These are phyloP conservation scores for Jaculus jaculus DNA, from an alignment of 2,113 vertebrate species.

Conservation along the genomic window DNA sequence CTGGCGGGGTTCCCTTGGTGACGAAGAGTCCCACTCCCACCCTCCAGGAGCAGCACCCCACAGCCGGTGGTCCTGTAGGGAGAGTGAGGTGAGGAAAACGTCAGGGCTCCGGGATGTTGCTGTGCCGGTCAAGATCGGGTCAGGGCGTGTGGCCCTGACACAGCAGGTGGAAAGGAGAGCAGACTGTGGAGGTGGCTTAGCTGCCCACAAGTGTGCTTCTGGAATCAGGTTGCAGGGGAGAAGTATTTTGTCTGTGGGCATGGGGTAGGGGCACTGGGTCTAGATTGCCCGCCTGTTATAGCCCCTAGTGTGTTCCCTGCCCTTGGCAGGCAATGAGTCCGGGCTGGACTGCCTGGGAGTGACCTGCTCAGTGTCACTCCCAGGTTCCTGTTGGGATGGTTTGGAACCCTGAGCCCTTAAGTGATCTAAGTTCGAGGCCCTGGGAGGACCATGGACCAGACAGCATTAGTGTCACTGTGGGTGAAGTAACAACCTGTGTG, in stretches of 20 bases:
- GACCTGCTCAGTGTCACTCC: background rate
- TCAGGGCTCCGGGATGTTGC: no score
- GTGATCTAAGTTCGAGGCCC: background rate
- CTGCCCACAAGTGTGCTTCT: background rate
- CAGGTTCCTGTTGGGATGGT: background rate
- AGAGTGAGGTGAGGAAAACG: background rate
- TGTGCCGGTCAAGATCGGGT: background rate
- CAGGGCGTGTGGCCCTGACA: background rate
- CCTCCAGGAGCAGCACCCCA: background rate
- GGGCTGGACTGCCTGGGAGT: background rate
- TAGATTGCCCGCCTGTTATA: background rate
- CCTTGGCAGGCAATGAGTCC: background rate
- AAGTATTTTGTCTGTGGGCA: no score
- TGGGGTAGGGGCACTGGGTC: background rate
- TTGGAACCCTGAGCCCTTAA: background rate
- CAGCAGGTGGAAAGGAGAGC: no score
- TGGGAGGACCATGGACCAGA: background rate
- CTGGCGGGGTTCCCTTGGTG: background rate
- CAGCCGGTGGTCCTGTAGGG: no score
- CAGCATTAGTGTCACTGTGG: background rate
- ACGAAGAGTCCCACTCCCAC: background rate
- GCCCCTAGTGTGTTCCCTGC: background rate
- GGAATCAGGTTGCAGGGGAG: background rate
- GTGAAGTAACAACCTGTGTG: background rate
- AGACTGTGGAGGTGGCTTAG: background rate